Evolutionary conservation across 2,797 vertebrate species (phyloP).

Genomic region (Rhinoraja longicauda): DNA sequence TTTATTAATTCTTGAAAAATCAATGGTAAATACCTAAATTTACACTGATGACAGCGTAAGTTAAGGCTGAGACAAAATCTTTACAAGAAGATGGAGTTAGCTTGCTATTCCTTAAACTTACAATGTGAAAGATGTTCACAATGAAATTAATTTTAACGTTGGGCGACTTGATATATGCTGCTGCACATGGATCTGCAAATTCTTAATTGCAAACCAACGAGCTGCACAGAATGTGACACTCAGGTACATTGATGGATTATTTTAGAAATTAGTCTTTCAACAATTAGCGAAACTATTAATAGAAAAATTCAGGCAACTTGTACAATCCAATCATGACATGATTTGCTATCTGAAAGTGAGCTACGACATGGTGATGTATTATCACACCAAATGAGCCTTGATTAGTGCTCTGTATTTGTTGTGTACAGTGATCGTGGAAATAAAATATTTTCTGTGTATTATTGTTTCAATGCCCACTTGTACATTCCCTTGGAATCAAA

Average conservation of each 20-base stretch:
- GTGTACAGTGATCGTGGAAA: not conserved
- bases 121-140: conserved; percentile 9
- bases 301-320: not conserved
- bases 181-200: conserved; percentile 24
- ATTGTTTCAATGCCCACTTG: not conserved
- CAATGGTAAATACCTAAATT: not conserved
- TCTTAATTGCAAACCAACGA: conserved; percentile 37
- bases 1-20: not conserved
- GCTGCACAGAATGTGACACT: conserved; percentile 22
- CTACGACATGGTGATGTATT: not conserved
- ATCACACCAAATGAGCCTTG: not conserved
- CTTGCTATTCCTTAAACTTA: not conserved
- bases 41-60: not conserved
- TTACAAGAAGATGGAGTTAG: not conserved
- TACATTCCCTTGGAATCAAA: not conserved
- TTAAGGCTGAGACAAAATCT: not conserved
- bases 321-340: conserved; percentile 23
- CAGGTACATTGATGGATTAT: conserved; percentile 23
- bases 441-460: not conserved
- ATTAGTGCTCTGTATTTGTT: not conserved
- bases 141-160: conserved; percentile 28
- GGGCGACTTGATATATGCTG: conserved; percentile 21
- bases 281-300: conserved; percentile 26
- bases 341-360: conserved; percentile 14
- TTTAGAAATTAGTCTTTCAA: conserved; percentile 27